A percentile compares a stretch with the other conserved stretches of the same genome.
These are phyloP conservation scores for Centruroides vittatus DNA, from an alignment of 1,140 invertebrate species.

Conservation along the genomic window DNA sequence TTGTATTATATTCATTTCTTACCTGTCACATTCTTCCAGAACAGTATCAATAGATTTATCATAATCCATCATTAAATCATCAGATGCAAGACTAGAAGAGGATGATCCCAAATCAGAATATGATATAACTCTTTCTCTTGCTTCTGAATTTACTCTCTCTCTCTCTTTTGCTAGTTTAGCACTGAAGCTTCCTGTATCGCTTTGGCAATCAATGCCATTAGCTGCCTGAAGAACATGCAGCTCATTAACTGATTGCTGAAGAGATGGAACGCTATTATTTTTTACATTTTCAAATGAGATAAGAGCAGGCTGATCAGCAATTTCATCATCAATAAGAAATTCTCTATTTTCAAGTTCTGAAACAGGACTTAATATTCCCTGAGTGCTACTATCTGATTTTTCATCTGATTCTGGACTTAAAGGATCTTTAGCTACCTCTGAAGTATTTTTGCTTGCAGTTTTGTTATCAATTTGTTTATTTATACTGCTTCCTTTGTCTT, in stretches of 20 bases:
- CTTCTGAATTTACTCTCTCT: background rate
- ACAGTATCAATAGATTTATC: constrained; percentile 16
- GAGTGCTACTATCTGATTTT: constrained; percentile 10
- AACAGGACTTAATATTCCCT: constrained; percentile 7
- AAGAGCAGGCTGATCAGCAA: constrained; percentile 72
- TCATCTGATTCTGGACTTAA: constrained; percentile 14
- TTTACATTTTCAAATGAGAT: constrained; percentile 25
- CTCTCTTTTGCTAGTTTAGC: background rate
- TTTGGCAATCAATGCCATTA: constrained; percentile 2
- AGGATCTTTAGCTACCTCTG: background rate
- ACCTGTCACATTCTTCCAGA: constrained; percentile 8
- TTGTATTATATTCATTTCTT: too few species aligned
- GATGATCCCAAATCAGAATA: constrained; percentile 19
- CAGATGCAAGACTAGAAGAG: constrained; percentile 25
- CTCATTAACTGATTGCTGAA: constrained; percentile 8
- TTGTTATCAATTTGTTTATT: background rate
- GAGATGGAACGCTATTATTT: constrained; percentile 5
- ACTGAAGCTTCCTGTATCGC: constrained; percentile 5
- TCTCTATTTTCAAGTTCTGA: constrained; percentile 40
- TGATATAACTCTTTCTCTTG: constrained; percentile 7
- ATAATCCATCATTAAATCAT: constrained; percentile 27
- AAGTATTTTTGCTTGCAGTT: background rate
- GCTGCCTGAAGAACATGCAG: constrained; percentile 10
- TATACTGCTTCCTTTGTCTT: constrained; percentile 2
- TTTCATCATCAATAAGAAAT: constrained; percentile 74